phyloP scores from a whole-genome alignment of 1,140 invertebrate genomes.

The Harpegnathos saltator region DNA sequence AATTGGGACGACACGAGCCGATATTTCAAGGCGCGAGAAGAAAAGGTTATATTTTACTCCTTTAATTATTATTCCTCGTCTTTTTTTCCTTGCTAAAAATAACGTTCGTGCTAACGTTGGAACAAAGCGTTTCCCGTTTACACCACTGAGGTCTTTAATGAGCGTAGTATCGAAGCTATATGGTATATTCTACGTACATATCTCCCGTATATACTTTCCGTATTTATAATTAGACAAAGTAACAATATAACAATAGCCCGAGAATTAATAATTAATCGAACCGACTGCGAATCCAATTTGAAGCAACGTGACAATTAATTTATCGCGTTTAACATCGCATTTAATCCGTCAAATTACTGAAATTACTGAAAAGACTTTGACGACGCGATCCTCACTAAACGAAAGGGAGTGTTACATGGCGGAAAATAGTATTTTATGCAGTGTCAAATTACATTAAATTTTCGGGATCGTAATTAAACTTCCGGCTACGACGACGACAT shows the following conservation, averaged over 20 bases:
- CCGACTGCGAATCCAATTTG: conserved; percentile 7
- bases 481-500: conserved; percentile 28
- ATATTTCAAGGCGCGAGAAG: no score
- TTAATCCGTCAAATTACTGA: conserved; percentile 56
- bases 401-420: neutral
- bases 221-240: conserved; percentile 4
- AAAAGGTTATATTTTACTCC: no score
- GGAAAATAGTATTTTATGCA: conserved; percentile 51
- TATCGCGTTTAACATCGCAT: conserved; percentile 48
- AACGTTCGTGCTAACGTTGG: no score
- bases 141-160: no score
- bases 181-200: no score
- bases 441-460: conserved; percentile 62
- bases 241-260: neutral
- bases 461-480: conserved; percentile 51
- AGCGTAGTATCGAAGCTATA: no score
- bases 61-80: no score
- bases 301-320: conserved; percentile 43
- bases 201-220: no score
- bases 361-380: conserved; percentile 9
- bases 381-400: conserved; percentile 22
- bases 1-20: no score
- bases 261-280: conserved; percentile 23
- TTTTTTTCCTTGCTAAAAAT: no score
- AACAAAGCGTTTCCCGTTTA: no score